Evolutionary conservation across 2,113 vertebrate species (phyloP).

Genomic region (Trogon melanurus): DNA sequence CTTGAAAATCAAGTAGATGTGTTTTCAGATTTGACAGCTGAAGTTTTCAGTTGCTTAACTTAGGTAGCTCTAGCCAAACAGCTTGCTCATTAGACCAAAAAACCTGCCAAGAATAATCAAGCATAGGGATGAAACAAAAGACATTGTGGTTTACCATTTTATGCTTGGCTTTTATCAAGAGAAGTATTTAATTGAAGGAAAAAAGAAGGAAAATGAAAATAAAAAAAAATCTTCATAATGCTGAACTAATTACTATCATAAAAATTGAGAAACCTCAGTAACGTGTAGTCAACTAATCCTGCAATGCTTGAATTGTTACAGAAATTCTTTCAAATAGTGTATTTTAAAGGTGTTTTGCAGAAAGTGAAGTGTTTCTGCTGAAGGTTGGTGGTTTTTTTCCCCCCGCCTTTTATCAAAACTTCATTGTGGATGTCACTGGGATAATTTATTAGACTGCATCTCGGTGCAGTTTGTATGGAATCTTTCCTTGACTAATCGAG

Average conservation of each 20-base stretch:
- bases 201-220: background rate
- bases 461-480: background rate
- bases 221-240: background rate
- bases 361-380: background rate
- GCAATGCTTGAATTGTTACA: background rate
- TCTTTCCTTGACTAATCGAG: background rate
- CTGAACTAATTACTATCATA: background rate
- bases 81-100: conserved; percentile 64
- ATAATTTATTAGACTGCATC: background rate
- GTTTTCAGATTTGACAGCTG: conserved; percentile 38
- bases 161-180: background rate
- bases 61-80: conserved; percentile 36
- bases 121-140: conserved; percentile 46
- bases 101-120: conserved; percentile 52
- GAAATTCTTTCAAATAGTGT: background rate
- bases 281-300: background rate
- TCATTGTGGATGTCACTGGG: background rate
- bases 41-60: conserved; percentile 31
- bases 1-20: conserved; percentile 15
- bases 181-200: background rate
- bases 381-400: background rate
- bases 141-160: conserved; percentile 18
- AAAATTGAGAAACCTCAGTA: background rate
- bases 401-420: background rate
- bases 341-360: background rate